Evolutionary conservation across 2,113 vertebrate species (phyloP).

Genomic region (Ginglymostoma cirratum): DNA sequence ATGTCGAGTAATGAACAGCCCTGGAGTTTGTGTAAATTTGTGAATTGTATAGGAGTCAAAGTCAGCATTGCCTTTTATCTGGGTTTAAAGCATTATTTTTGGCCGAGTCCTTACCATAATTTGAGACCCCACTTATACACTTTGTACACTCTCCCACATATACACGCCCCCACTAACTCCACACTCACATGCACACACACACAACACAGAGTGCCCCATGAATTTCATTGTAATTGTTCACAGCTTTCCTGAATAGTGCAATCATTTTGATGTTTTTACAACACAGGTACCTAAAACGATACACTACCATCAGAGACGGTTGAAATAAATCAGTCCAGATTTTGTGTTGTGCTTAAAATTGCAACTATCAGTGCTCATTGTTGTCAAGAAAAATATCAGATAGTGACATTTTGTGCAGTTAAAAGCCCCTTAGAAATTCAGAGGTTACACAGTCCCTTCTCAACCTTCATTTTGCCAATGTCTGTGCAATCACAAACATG

Average conservation of each 20-base stretch:
- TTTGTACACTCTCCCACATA: background rate
- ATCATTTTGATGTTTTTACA: background rate
- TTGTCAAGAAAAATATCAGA: background rate
- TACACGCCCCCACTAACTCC: background rate
- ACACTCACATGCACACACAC: background rate
- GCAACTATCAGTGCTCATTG: background rate
- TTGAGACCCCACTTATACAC: too few relatives aligned
- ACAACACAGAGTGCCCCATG: background rate
- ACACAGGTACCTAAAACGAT: background rate
- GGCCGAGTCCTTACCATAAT: background rate
- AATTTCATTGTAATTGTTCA: background rate
- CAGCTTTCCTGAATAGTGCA: background rate
- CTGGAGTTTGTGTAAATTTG: background rate
- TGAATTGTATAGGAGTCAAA: background rate
- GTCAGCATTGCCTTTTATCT: background rate
- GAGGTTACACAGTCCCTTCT: too few relatives aligned
- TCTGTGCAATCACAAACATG: background rate
- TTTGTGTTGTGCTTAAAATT: background rate
- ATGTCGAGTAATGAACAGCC: constrained; percentile 6
- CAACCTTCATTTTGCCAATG: background rate
- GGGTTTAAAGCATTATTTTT: background rate
- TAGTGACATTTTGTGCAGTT: too few relatives aligned
- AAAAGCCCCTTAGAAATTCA: too few relatives aligned
- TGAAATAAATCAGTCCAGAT: background rate
- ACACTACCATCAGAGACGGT: too few relatives aligned